phyloP scores from a whole-genome alignment of 2,888 invertebrate species.

The Acrocera orbiculus region DNA sequence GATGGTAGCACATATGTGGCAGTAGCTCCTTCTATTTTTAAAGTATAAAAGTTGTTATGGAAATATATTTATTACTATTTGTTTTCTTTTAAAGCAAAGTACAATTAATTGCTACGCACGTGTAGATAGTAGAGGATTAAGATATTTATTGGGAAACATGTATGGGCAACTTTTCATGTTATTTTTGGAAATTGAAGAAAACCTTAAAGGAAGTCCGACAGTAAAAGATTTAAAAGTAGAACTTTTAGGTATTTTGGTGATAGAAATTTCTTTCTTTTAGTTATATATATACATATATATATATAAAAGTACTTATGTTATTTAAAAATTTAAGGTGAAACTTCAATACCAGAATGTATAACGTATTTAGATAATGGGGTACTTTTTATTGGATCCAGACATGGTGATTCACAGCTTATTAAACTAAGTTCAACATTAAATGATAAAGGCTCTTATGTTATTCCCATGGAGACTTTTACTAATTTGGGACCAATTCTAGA shows the following conservation, averaged over 20 bases:
- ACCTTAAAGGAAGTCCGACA: conserved; percentile 52
- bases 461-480: conserved; percentile 89
- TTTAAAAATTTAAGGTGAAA: conserved; percentile 42
- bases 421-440: conserved; percentile 71
- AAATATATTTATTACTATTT: background rate
- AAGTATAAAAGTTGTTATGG: conserved; percentile 39
- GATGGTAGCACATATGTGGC: conserved; percentile 81
- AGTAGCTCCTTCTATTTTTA: conserved; percentile 85
- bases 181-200: conserved; percentile 69
- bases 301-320: too few relatives aligned
- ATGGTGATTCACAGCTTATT: conserved; percentile 93
- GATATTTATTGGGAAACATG: conserved; percentile 88
- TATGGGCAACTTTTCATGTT: conserved; percentile 92
- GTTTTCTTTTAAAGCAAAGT: conserved; percentile 46
- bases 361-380: conserved; percentile 98
- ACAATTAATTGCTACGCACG: conserved; percentile 88
- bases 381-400: conserved; percentile 84
- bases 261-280: background rate
- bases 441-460: conserved; percentile 75
- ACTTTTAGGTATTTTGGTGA: conserved; percentile 44
- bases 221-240: conserved; percentile 91
- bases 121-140: conserved; percentile 75
- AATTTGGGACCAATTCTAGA: conserved; percentile 96
- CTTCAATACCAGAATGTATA: conserved; percentile 90
- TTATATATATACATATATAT: conserved; percentile 3